Percentiles rank a stretch among this genome's conserved stretches.
phyloP scores from a whole-genome alignment of 2,113 vertebrate genomes.

The Neolamprologus longior region DNA sequence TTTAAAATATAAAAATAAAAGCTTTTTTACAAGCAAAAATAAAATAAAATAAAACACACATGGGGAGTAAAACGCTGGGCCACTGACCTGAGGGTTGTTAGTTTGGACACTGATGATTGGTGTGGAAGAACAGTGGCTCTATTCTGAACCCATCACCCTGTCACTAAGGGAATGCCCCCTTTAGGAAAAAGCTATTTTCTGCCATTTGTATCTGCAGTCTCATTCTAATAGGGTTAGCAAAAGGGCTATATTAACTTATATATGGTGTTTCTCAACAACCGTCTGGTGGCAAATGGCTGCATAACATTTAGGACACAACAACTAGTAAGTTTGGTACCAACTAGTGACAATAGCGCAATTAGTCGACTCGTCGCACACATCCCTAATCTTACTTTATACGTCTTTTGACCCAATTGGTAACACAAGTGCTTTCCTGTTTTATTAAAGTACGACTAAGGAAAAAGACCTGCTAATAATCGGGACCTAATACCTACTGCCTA shows the following conservation, averaged over 20 bases:
- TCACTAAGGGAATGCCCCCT: background rate
- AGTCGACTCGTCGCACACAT: background rate
- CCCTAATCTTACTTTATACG: background rate
- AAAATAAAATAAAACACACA: background rate
- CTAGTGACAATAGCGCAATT: background rate
- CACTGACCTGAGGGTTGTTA: background rate
- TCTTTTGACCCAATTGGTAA: background rate
- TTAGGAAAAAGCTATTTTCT: background rate
- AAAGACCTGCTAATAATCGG: background rate
- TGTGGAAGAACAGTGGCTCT: background rate
- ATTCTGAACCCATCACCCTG: fast-evolving
- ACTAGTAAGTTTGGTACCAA: background rate
- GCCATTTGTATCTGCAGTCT: background rate
- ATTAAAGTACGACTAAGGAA: background rate
- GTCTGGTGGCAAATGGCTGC: background rate
- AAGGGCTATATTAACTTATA: background rate
- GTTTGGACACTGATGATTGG: background rate
- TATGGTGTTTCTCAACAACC: background rate
- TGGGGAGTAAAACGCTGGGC: background rate
- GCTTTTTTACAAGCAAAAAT: background rate
- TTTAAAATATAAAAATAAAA: background rate
- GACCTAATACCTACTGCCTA: background rate
- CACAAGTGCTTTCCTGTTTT: background rate
- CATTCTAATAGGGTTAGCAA: fast-evolving
- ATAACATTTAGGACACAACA: fast-evolving